phyloP scores from a whole-genome alignment of 30 jellyfish, hydroid and myxozoan genomes.

The Rhopilema esculentum region DNA sequence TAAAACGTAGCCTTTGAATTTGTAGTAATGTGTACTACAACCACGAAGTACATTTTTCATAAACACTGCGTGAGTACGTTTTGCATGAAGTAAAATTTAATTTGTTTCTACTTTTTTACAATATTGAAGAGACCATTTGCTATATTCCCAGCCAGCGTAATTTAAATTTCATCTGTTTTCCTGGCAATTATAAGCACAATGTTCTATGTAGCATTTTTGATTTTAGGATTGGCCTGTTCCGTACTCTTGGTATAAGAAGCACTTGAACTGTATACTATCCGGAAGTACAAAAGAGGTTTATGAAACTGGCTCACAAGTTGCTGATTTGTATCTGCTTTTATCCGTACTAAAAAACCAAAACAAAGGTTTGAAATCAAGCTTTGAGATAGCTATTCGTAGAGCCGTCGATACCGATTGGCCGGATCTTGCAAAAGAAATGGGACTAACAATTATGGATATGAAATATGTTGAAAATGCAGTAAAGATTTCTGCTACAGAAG shows the following conservation, averaged over 20 bases:
- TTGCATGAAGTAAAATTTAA: too few relatives aligned
- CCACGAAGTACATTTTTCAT: too few relatives aligned
- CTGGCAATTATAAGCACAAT: neutral
- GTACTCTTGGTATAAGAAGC: slow-evolving; percentile 65
- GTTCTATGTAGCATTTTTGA: neutral
- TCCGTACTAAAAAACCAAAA: slow-evolving; percentile 23
- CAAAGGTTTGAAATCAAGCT: slow-evolving; percentile 2
- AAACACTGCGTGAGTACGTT: too few relatives aligned
- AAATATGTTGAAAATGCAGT: slow-evolving; percentile 53
- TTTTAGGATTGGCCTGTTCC: slow-evolving; percentile 93
- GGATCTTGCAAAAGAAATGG: slow-evolving; percentile 91
- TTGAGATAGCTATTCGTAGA: slow-evolving; percentile 13
- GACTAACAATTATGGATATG: slow-evolving; percentile 55
- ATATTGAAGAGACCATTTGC: too few relatives aligned
- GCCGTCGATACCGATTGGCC: slow-evolving; percentile 74
- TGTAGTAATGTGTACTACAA: too few relatives aligned
- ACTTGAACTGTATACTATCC: slow-evolving; percentile 63
- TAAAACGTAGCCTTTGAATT: too few relatives aligned
- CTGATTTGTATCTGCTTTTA: slow-evolving; percentile 78
- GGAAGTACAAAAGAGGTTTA: slow-evolving; percentile 94
- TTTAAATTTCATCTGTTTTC: neutral
- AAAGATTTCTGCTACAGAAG: slow-evolving; percentile 59
- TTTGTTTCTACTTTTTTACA: too few relatives aligned
- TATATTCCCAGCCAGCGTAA: too few relatives aligned
- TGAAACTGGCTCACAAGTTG: slow-evolving; percentile 95